Evolutionary conservation across 2,113 vertebrate species (phyloP).

Genomic region (Nothobranchius kuhntae): DNA sequence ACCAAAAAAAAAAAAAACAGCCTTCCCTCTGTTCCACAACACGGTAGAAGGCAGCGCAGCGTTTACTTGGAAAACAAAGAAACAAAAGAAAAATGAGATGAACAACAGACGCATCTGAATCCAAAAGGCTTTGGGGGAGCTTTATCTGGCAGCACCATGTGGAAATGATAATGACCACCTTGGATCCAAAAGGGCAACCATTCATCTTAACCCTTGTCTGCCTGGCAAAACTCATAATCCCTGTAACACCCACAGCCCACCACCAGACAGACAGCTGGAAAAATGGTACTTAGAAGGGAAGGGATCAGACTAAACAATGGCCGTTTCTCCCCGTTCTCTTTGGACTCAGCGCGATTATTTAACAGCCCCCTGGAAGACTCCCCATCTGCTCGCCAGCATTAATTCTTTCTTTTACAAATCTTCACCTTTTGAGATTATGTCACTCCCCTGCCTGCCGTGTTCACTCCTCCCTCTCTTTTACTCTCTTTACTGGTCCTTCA

Average conservation of each 20-base stretch:
- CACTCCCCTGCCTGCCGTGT: conserved; percentile 5
- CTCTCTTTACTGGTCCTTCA: conserved; percentile 51
- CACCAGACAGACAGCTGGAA: conserved; percentile 76
- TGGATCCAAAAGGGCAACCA: conserved; percentile 82
- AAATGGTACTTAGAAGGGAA: conserved; percentile 80
- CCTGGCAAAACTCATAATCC: conserved; percentile 83
- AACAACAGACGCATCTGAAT: conserved; percentile 68
- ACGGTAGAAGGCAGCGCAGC: conserved; percentile 29
- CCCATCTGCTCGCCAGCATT: conserved; percentile 79
- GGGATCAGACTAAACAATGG: conserved; percentile 80
- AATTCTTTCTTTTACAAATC: conserved; percentile 68
- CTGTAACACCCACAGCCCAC: conserved; percentile 76
- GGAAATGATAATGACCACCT: conserved; percentile 83
- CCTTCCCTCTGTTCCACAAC: conserved; percentile 25
- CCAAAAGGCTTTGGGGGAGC: conserved; percentile 72
- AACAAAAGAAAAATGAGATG: conserved; percentile 65
- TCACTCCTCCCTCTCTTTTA: conserved; percentile 34
- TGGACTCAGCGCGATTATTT: conserved; percentile 64
- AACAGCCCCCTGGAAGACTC: conserved; percentile 67
- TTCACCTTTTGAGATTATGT: conserved; percentile 64
- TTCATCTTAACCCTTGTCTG: conserved; percentile 82
- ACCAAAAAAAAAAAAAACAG: conserved; percentile 15
- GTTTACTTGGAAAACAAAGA: conserved; percentile 61
- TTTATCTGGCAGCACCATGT: conserved; percentile 86
- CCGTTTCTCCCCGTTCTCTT: conserved; percentile 57